Conservation (phyloP, 2,797 vertebrate genomes). For the Xiphophorus birchmanni region DNA sequence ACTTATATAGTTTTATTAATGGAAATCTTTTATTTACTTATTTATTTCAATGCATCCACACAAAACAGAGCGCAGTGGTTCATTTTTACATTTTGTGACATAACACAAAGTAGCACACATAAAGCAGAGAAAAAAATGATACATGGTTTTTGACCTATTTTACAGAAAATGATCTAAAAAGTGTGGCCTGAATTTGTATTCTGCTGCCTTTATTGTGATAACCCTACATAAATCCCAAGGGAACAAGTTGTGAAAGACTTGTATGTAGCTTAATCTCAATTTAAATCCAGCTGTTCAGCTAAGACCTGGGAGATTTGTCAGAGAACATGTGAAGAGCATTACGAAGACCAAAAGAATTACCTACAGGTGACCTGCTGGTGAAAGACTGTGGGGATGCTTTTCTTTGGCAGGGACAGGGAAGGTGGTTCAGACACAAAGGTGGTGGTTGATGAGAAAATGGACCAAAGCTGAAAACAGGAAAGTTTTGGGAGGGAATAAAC, state of each 20-base stretch:
- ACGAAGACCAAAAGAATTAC: background rate
- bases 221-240: background rate
- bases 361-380: background rate
- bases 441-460: background rate
- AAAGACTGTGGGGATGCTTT: background rate
- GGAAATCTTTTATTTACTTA: slow-evolving; percentile 2
- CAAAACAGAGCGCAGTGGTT: background rate
- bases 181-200: background rate
- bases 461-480: background rate
- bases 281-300: background rate
- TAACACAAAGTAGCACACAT: background rate
- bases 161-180: background rate
- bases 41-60: slow-evolving; percentile 12
- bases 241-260: background rate
- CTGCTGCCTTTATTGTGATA: background rate
- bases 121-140: background rate
- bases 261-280: background rate
- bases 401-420: background rate
- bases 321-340: background rate
- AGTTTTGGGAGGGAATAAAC: background rate
- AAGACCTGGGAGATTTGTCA: background rate
- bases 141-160: background rate
- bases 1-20: slow-evolving; percentile 28
- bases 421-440: background rate
- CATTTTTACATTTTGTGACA: background rate